Evolutionary conservation across 2,113 vertebrate species (phyloP).

Genomic region (Chrysemys picta): DNA sequence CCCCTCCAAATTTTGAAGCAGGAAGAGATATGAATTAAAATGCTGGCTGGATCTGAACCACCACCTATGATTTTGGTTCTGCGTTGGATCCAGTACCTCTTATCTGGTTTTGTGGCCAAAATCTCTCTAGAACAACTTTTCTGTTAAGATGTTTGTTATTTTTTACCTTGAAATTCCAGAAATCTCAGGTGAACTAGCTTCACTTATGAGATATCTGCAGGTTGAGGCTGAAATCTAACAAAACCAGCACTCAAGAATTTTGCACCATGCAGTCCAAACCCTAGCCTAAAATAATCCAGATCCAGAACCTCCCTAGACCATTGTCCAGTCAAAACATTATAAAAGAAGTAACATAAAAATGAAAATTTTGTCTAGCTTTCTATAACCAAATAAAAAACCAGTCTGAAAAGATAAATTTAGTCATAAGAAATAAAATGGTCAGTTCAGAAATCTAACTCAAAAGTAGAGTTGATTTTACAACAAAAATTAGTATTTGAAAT

Average conservation of each 20-base stretch:
- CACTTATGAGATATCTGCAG: background rate
- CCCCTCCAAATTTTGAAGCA: background rate
- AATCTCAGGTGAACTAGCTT: background rate
- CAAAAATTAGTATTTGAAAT: background rate
- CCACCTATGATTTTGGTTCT: background rate
- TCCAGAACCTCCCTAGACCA: background rate
- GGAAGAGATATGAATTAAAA: background rate
- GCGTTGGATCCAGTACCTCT: background rate
- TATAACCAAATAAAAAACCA: background rate
- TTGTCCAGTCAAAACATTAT: background rate
- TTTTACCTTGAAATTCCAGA: background rate
- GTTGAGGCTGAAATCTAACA: background rate
- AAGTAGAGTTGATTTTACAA: background rate
- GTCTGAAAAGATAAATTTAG: background rate
- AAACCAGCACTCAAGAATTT: no score
- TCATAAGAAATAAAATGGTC: background rate
- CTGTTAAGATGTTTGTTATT: background rate
- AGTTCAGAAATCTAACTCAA: background rate
- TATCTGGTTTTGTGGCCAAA: background rate
- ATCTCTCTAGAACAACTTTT: background rate
- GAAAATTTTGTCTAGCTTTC: background rate
- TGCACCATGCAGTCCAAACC: background rate
- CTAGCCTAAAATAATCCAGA: background rate
- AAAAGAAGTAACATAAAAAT: background rate
- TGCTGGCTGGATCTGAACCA: background rate